Evolutionary conservation across 2,797 vertebrate species (phyloP).

Genomic region (Acanthurus lineatus): DNA sequence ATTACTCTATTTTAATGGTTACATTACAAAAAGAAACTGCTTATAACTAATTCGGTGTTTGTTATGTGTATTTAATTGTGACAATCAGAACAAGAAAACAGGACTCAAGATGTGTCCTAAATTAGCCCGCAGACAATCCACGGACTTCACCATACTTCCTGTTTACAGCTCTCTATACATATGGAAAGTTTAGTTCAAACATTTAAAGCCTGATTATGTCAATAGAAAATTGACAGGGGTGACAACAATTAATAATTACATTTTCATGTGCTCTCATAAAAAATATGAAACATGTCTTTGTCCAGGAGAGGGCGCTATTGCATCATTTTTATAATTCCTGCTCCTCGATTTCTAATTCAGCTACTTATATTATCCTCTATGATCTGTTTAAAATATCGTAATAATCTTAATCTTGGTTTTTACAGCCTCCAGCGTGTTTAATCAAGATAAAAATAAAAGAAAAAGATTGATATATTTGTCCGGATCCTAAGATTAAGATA

Average conservation of each 20-base stretch:
- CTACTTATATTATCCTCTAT: too few relatives aligned
- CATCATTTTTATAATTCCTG: constrained; percentile 36
- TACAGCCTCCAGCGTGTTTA: too few relatives aligned
- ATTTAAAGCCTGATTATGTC: neutral
- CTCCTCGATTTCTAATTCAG: neutral
- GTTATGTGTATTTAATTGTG: neutral
- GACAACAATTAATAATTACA: too few relatives aligned
- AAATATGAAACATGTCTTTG: too few relatives aligned
- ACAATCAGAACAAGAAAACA: neutral
- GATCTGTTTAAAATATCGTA: neutral
- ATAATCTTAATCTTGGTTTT: neutral
- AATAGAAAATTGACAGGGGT: neutral
- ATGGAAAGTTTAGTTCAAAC: neutral
- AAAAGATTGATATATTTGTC: neutral
- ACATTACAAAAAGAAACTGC: neutral
- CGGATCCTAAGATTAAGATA: neutral
- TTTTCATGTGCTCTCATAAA: neutral
- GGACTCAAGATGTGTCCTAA: neutral
- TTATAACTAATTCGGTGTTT: neutral
- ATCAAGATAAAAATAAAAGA: neutral
- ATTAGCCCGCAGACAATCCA: neutral
- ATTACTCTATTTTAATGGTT: accelerated
- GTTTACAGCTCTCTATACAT: too few relatives aligned
- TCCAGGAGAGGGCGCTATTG: constrained; percentile 69
- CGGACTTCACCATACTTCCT: neutral